phyloP scores from a whole-genome alignment of 2,113 vertebrate genomes.

The Genyomyrus donnyi region DNA sequence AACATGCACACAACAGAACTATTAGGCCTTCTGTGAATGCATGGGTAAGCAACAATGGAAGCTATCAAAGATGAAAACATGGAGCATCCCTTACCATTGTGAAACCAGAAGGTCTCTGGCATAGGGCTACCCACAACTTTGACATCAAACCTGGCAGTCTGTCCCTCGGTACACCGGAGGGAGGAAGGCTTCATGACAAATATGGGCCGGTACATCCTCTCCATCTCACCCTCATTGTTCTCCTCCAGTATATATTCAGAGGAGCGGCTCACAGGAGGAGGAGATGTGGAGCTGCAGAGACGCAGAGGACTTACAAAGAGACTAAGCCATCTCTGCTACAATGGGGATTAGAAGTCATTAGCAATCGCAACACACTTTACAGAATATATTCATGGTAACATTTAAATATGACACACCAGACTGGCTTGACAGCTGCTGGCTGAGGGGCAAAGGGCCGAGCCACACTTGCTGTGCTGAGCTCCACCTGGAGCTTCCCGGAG shows the following conservation, averaged over 20 bases:
- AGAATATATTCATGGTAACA: background rate
- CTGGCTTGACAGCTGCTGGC: slow-evolving; percentile 77
- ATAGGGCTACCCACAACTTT: slow-evolving; percentile 96
- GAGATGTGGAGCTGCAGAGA: slow-evolving; percentile 69
- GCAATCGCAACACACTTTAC: background rate
- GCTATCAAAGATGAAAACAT: background rate
- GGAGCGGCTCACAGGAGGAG: slow-evolving; percentile 62
- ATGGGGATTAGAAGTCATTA: background rate
- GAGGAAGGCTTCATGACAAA: slow-evolving; percentile 91
- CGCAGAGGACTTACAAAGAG: background rate
- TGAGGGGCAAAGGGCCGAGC: slow-evolving; percentile 76
- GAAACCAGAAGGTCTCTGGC: slow-evolving; percentile 98
- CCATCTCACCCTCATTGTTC: slow-evolving; percentile 83
- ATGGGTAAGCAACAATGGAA: background rate
- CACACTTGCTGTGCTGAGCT: slow-evolving; percentile 69
- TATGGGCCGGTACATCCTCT: slow-evolving; percentile 92
- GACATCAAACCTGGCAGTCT: slow-evolving; percentile 94
- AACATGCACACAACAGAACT: background rate
- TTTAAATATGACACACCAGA: slow-evolving; percentile 60
- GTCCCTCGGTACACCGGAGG: slow-evolving; percentile 85
- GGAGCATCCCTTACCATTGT: slow-evolving; percentile 68
- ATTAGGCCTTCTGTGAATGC: background rate
- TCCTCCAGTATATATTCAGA: slow-evolving; percentile 89
- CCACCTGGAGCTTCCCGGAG: slow-evolving; percentile 88
- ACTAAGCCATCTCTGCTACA: background rate